These are phyloP conservation scores for Drosophila rubida DNA, from an alignment of 2,888 invertebrate species.

Conservation along the genomic window DNA sequence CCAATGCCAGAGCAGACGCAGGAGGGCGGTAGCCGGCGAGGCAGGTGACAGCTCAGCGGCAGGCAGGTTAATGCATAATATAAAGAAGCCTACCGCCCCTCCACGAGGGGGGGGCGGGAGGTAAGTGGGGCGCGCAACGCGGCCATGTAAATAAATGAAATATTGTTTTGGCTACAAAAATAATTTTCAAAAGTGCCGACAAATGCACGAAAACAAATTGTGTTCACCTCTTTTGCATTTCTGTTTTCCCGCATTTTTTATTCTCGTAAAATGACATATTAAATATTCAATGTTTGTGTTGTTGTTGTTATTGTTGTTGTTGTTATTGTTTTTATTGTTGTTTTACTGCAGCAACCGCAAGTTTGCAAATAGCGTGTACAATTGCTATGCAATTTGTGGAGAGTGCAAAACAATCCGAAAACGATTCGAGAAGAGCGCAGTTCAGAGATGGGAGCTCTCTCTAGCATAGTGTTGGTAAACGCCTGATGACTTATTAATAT, in stretches of 20 bases:
- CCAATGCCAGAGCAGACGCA: conserved; percentile 21
- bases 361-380: conserved; percentile 50
- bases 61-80: conserved; percentile 46
- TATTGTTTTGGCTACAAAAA: conserved; percentile 45
- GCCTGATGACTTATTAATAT: background rate
- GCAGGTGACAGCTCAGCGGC: conserved; percentile 47
- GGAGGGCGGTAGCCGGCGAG: background rate
- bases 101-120: background rate
- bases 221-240: conserved; percentile 2
- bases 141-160: conserved; percentile 44
- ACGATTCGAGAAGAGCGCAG: background rate
- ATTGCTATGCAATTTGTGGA: conserved; percentile 27
- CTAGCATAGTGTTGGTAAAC: conserved; percentile 4
- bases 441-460: background rate
- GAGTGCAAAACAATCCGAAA: conserved; percentile 2
- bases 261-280: conserved; percentile 24
- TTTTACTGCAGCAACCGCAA: conserved; percentile 27
- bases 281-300: conserved; percentile 49
- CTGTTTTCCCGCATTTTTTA: conserved; percentile 5
- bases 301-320: background rate
- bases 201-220: conserved; percentile 27
- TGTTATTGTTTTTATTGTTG: conserved; percentile 12
- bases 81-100: background rate
- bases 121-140: background rate
- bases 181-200: conserved; percentile 40